phyloP scores from a whole-genome alignment of 2,888 invertebrate genomes.

The Pogonocherus hispidulus region DNA sequence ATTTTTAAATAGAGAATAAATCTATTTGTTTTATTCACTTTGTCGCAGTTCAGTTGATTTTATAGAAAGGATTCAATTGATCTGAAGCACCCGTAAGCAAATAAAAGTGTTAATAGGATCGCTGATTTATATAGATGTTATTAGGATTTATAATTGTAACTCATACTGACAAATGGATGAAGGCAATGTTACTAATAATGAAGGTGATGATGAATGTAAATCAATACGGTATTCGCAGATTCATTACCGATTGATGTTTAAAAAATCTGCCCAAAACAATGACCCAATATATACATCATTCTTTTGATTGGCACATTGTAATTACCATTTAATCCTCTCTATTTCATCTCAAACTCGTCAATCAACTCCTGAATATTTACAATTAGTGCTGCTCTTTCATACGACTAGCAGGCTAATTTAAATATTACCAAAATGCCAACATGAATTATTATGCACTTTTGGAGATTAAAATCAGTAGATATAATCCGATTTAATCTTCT shows the following conservation, averaged over 20 bases:
- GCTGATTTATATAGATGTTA: too few species aligned
- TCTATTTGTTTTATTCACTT: too few species aligned
- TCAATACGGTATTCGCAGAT: neutral
- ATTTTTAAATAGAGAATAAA: too few species aligned
- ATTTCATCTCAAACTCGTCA: slow-evolving; percentile 3
- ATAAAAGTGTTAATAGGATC: too few species aligned
- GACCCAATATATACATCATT: neutral
- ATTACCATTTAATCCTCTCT: slow-evolving; percentile 2
- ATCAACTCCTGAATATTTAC: neutral
- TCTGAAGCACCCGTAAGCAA: too few species aligned
- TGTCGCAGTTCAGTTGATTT: too few species aligned
- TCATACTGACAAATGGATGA: too few species aligned
- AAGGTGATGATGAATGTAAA: too few species aligned
- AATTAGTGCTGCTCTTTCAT: neutral
- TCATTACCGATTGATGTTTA: neutral
- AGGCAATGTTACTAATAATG: too few species aligned
- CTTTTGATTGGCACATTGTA: neutral
- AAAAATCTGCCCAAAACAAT: neutral
- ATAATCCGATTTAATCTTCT: neutral
- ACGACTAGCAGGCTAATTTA: neutral
- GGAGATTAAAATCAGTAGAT: neutral
- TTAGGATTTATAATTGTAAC: too few species aligned
- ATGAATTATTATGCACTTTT: neutral
- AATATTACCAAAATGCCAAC: neutral
- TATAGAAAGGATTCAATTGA: too few species aligned